A percentile compares a stretch with the other conserved stretches of the same genome.
Evolutionary conservation across 2,797 vertebrate species (phyloP).

Genomic region (Pitangus sulphuratus): DNA sequence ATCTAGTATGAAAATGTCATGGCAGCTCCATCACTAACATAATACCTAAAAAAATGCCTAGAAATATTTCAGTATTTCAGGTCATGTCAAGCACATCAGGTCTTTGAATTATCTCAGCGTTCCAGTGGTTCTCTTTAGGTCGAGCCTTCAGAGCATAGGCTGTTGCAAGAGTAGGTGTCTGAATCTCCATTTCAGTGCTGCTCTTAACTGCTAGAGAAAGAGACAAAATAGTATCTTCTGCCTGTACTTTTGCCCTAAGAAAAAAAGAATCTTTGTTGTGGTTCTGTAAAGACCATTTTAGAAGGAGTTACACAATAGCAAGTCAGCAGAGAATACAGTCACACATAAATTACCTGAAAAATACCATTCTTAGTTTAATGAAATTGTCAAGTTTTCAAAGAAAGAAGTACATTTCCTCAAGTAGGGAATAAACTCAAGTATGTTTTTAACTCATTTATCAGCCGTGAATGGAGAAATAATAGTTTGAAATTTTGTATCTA

Average conservation of each 20-base stretch:
- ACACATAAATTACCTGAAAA: conserved; percentile 21
- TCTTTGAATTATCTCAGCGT: conserved; percentile 24
- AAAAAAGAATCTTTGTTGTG: neutral
- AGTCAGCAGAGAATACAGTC: neutral
- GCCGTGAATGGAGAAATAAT: neutral
- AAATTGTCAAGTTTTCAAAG: neutral
- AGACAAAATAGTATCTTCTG: neutral
- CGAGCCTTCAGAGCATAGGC: neutral
- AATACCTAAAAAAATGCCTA: neutral
- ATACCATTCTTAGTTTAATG: conserved; percentile 6
- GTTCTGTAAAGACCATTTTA: neutral
- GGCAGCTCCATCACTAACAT: neutral
- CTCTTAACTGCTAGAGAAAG: neutral
- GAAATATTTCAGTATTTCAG: neutral
- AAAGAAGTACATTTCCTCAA: neutral
- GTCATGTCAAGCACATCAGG: neutral
- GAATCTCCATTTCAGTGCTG: neutral
- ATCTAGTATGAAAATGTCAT: neutral
- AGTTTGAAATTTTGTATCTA: neutral
- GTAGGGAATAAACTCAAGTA: neutral
- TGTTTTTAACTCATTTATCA: neutral
- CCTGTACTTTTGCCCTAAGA: neutral
- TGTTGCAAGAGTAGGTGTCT: neutral
- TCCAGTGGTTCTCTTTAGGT: neutral
- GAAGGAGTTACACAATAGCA: conserved; percentile 2